Percentiles rank a stretch among this genome's conserved stretches.
These are phyloP conservation scores for Willisornis vidua DNA, from an alignment of 2,113 vertebrate genomes.

Conservation along the genomic window DNA sequence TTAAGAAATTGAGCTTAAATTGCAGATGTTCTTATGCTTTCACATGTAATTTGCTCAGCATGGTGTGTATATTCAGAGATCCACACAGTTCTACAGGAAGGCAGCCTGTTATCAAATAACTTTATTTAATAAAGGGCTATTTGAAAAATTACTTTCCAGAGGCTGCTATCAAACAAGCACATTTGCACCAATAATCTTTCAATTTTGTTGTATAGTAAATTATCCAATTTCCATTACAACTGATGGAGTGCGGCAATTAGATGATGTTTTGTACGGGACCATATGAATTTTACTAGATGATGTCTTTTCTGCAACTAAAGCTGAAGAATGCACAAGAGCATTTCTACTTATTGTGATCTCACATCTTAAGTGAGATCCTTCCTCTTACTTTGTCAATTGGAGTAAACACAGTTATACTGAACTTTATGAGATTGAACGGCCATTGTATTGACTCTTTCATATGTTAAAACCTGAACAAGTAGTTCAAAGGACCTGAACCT, in stretches of 20 bases:
- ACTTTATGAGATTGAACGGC: background rate
- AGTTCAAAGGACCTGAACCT: background rate
- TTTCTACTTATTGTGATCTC: background rate
- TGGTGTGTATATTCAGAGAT: background rate
- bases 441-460: background rate
- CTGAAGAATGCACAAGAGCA: background rate
- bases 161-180: background rate
- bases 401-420: background rate
- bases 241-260: slow-evolving; percentile 23
- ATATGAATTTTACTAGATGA: slow-evolving; percentile 5
- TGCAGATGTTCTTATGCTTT: slow-evolving; percentile 21
- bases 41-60: slow-evolving; percentile 34
- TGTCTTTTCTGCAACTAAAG: background rate
- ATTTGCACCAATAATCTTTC: slow-evolving; percentile 4
- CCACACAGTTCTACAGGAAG: background rate
- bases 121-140: slow-evolving; percentile 40
- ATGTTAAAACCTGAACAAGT: background rate
- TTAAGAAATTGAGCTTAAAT: slow-evolving; percentile 38
- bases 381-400: background rate
- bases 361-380: background rate
- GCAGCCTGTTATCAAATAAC: slow-evolving; percentile 14
- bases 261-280: background rate
- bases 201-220: background rate
- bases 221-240: background rate
- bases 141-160: slow-evolving; percentile 44